Evolutionary conservation across 2,888 invertebrate genomes (phyloP), one percentile per base, ranked within the genome.

Genomic region (Drosophila borealis): DNA sequence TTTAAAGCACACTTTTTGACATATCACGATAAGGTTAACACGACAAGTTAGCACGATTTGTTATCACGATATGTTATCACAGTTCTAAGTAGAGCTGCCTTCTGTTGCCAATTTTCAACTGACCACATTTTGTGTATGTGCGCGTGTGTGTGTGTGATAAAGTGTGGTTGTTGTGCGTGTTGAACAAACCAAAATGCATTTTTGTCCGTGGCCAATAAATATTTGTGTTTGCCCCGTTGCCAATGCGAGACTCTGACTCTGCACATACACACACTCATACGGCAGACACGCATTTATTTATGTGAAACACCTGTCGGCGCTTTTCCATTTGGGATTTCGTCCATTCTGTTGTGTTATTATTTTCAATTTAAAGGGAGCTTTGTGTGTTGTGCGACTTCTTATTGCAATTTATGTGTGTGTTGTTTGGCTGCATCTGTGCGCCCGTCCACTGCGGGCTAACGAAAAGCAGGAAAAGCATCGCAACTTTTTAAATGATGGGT

Each of bases 181-280:
- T 63, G 34, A 66, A 57, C 49, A 70, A 67, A 61, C 45, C 49
- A 50, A 66, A 73, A 69, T 68, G 55, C 51, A 75, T 62, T 72
- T 74, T 63, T 51, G 63, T 42, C 25, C 64, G 50, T 48, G 14
- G 66, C 29, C 57, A 74, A 80, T 72, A 81, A 79, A 84, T 82
- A 79, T 84, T 84, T 79, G 60, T 57, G 17, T 74, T 78, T 55
- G 60, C 46, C 19, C 29, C 37, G 60, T 65, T 61, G 44, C 41
- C 56, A 41, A 25, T 36, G 17, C 41, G 9, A n/a, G 11, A 6
- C 37, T 9, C 14, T 42, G 11, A 3, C 14, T 14, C 17, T 39
- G 45, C 21, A 36, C 34, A 25, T 10, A 45, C 36, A 37, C 4
- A 36, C 34, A 17, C n/a, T 17, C n/a, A 21, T 11, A 5, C 10